phyloP scores from a whole-genome alignment of 2,113 vertebrate species.

The Melanerpes formicivorus region DNA sequence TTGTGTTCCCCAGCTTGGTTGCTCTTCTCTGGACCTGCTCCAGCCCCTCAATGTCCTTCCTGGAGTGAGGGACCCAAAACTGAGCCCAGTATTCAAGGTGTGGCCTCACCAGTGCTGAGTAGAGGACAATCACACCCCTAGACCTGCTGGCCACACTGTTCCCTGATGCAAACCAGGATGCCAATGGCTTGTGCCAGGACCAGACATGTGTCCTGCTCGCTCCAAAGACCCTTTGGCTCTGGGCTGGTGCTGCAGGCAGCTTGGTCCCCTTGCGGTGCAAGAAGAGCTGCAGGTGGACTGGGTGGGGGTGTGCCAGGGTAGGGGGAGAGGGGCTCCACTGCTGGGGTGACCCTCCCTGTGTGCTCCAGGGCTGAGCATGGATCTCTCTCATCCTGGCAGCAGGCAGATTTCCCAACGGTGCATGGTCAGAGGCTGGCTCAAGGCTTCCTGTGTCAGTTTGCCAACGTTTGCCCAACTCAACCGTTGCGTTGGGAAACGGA shows the following conservation, averaged over 20 bases:
- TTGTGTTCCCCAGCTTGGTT: too few species aligned
- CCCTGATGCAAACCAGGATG: too few species aligned
- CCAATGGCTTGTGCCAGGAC: background rate
- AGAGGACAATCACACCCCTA: too few species aligned
- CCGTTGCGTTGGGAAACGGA: background rate
- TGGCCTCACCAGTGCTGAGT: too few species aligned
- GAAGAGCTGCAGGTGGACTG: background rate
- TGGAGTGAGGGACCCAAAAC: too few species aligned
- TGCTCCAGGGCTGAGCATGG: rapidly evolving
- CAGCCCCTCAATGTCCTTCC: too few species aligned
- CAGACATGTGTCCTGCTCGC: rapidly evolving
- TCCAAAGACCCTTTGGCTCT: rapidly evolving
- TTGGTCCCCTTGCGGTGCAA: background rate
- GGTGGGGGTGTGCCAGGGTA: rapidly evolving
- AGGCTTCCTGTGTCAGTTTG: conserved; percentile 53
- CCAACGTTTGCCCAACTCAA: background rate
- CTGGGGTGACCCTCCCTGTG: rapidly evolving
- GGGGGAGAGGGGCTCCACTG: rapidly evolving
- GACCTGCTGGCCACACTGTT: too few species aligned
- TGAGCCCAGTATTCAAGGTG: too few species aligned
- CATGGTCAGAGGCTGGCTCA: background rate
- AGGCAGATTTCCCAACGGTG: background rate
- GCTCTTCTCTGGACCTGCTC: too few species aligned
- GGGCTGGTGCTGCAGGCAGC: background rate
- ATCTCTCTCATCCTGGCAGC: background rate